A percentile compares a stretch with the other conserved stretches of the same genome.
Evolutionary conservation across 2,113 vertebrate species (phyloP).

Genomic region (Embiotoca jacksoni): DNA sequence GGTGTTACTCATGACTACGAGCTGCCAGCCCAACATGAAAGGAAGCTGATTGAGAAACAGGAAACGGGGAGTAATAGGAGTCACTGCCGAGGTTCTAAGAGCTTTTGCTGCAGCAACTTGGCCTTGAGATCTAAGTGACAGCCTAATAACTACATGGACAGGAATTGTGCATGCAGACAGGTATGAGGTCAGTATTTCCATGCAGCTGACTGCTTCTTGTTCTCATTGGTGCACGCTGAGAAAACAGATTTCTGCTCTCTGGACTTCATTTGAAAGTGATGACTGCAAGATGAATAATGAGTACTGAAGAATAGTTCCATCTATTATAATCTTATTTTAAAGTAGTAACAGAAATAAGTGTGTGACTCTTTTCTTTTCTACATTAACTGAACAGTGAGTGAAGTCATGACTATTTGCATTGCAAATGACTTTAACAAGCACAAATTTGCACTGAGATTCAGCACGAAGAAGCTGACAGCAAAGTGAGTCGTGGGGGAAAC

Average conservation of each 20-base stretch:
- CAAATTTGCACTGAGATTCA: slow-evolving; percentile 10
- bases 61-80: slow-evolving; percentile 54
- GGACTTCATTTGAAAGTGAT: neutral
- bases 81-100: slow-evolving; percentile 12
- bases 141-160: slow-evolving; percentile 43
- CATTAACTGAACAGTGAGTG: neutral
- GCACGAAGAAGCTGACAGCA: slow-evolving; percentile 3
- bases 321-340: neutral
- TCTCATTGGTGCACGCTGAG: slow-evolving; percentile 18
- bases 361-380: neutral
- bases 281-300: neutral
- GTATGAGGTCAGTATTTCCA: slow-evolving; percentile 71
- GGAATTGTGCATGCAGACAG: slow-evolving; percentile 57
- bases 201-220: slow-evolving; percentile 46
- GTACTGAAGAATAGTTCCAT: neutral
- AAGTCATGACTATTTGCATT: slow-evolving; percentile 38
- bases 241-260: slow-evolving; percentile 13
- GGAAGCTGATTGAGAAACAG: slow-evolving; percentile 57
- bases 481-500: slow-evolving; percentile 8
- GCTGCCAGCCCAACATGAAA: slow-evolving; percentile 55
- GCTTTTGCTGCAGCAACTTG: slow-evolving; percentile 39
- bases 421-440: slow-evolving; percentile 51
- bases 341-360: too few relatives aligned
- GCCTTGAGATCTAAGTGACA: slow-evolving; percentile 51
- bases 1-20: slow-evolving; percentile 17